Percentiles rank a stretch among this genome's conserved stretches.
Conservation (phyloP, 2,797 vertebrate genomes). For the Dicrostonyx torquatus region DNA sequence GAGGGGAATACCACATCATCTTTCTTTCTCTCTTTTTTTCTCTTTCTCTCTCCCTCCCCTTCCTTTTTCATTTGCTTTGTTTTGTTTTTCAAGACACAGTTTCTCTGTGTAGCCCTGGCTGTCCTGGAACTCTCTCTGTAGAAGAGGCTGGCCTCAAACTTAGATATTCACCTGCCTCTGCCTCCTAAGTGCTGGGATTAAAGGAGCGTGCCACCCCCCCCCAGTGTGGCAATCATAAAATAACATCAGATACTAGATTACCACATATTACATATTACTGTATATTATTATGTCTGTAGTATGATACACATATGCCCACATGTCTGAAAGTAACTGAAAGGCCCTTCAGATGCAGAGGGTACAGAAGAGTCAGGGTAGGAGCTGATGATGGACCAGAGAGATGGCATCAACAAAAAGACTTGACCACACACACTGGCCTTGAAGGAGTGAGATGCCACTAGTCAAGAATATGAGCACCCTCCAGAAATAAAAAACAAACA, state of each 20-base stretch:
- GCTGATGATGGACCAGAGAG: neutral
- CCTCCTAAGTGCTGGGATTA: neutral
- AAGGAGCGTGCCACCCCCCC: no score
- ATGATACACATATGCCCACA: neutral
- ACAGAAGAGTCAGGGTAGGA: neutral
- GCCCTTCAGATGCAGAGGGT: neutral
- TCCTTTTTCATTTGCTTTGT: neutral
- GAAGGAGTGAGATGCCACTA: neutral
- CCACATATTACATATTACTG: neutral
- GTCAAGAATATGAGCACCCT: neutral
- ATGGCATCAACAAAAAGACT: rapidly evolving
- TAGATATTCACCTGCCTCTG: neutral
- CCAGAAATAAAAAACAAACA: neutral
- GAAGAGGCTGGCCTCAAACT: neutral
- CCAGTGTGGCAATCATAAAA: neutral
- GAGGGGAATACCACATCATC: no score
- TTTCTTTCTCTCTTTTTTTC: no score
- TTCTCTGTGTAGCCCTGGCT: neutral
- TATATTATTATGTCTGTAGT: neutral
- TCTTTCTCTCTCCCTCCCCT: neutral
- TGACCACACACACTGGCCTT: neutral
- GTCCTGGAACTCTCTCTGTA: neutral
- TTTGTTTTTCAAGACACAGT: neutral
- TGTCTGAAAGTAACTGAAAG: neutral
- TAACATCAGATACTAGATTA: neutral